A percentile compares a stretch with the other conserved stretches of the same genome.
Conservation (phyloP, 2,797 vertebrate genomes). For the Phrynocephalus guinanensis region DNA sequence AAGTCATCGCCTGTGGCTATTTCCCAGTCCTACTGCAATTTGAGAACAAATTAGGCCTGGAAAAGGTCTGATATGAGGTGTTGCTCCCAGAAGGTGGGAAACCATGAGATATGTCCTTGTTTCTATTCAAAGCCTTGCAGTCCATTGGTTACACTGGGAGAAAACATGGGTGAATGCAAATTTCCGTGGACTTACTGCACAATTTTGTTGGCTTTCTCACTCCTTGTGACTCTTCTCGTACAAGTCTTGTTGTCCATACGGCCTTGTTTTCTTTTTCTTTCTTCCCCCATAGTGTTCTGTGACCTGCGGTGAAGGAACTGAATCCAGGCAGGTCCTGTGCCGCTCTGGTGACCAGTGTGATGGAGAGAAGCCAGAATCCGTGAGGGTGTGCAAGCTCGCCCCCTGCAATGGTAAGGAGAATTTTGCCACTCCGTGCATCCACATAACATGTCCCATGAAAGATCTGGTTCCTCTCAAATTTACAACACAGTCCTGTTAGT, state of each 20-base stretch:
- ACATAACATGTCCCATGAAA: not conserved
- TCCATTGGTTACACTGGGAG: too few relatives aligned
- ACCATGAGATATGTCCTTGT: not conserved
- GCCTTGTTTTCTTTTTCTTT: conserved; percentile 29
- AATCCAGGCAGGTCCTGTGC: conserved; percentile 87
- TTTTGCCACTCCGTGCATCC: fast-evolving
- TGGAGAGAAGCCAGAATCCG: conserved; percentile 85
- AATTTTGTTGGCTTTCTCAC: not conserved
- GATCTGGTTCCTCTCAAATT: not conserved
- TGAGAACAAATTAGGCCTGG: not conserved
- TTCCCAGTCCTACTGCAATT: too few relatives aligned
- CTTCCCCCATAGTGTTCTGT: conserved; percentile 87
- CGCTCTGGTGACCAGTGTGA: conserved; percentile 86
- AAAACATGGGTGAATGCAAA: not conserved
- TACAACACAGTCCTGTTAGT: too few relatives aligned
- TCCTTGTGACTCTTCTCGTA: not conserved
- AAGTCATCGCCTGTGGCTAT: too few relatives aligned
- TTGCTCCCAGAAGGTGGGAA: not conserved
- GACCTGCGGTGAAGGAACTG: conserved; percentile 91
- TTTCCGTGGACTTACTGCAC: not conserved
- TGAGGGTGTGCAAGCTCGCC: conserved; percentile 83
- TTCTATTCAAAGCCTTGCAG: not conserved
- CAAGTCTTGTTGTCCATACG: too few relatives aligned
- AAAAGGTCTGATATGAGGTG: not conserved
- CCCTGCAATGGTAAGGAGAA: conserved; percentile 85